A percentile compares a stretch with the other conserved stretches of the same genome.
phyloP scores from a whole-genome alignment of 2,888 invertebrate species.

The Diplazon laetatorius region DNA sequence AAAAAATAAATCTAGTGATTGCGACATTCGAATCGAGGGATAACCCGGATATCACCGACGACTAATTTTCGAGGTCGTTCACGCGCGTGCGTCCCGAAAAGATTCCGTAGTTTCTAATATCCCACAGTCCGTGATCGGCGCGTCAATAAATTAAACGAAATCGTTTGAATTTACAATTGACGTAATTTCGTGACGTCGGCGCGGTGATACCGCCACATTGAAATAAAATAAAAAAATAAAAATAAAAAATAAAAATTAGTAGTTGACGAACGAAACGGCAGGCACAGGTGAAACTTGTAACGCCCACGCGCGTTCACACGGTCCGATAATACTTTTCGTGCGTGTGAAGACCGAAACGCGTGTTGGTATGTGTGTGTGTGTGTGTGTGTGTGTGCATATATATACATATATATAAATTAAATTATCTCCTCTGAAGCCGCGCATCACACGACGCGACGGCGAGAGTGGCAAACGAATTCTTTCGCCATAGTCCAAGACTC shows the following conservation, averaged over 20 bases:
- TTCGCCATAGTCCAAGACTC: conserved; percentile 66
- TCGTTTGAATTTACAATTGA: conserved; percentile 36
- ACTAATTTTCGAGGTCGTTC: conserved; percentile 37
- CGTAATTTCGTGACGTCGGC: conserved; percentile 32
- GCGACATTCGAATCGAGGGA: neutral
- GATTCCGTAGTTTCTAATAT: conserved; percentile 63
- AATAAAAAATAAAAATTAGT: neutral
- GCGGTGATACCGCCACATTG: no score
- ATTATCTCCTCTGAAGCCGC: conserved; percentile 28
- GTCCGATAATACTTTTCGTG: conserved; percentile 46
- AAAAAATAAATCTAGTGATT: neutral
- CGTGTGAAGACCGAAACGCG: conserved; percentile 36
- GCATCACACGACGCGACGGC: conserved; percentile 2
- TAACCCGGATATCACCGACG: neutral
- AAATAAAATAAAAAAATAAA: no score
- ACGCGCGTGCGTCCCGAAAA: conserved; percentile 69
- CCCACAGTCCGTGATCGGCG: neutral
- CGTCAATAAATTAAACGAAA: conserved; percentile 43
- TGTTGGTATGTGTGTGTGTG: conserved; percentile 61
- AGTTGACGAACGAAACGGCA: neutral
- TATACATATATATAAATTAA: no score
- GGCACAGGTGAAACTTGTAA: conserved; percentile 52
- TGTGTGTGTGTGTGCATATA: no score
- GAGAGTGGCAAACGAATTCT: conserved; percentile 57
- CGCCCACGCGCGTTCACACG: conserved; percentile 55